Evolutionary conservation across 2,888 invertebrate genomes (phyloP).

Genomic region (Cephus runcator): DNA sequence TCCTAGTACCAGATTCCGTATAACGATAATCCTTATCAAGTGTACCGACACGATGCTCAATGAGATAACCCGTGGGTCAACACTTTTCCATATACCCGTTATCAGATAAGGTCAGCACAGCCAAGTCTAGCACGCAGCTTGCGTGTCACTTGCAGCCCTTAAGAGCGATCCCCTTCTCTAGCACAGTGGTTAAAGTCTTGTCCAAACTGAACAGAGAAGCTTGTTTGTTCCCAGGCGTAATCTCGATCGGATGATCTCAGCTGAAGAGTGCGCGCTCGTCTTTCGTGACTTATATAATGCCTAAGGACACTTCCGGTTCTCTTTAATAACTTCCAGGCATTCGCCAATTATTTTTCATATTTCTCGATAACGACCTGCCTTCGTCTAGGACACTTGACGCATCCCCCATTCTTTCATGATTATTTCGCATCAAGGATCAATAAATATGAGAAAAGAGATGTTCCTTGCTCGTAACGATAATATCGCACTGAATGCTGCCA

Average conservation of each 20-base stretch:
- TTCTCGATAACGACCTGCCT: neutral
- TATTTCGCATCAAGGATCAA: neutral
- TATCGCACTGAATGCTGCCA: neutral
- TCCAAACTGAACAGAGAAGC: slow-evolving; percentile 14
- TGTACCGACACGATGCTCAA: neutral
- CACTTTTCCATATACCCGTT: slow-evolving; percentile 20
- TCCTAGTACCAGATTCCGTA: neutral
- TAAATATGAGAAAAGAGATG: neutral
- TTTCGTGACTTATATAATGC: neutral
- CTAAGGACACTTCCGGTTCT: neutral
- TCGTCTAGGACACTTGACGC: neutral
- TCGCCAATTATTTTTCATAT: neutral
- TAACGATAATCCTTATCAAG: neutral
- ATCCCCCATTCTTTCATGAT: neutral
- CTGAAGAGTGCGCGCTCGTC: neutral
- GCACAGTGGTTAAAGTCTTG: slow-evolving; percentile 15
- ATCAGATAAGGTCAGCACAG: slow-evolving; percentile 37
- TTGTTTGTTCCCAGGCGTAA: slow-evolving; percentile 20
- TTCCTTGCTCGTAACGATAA: neutral
- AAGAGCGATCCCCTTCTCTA: slow-evolving; percentile 9
- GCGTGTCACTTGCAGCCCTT: slow-evolving; percentile 19
- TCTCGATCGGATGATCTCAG: slow-evolving; percentile 18
- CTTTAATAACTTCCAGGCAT: neutral
- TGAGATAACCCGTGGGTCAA: slow-evolving; percentile 5
- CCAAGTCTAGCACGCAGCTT: slow-evolving; percentile 11